Evolutionary conservation across 2,797 vertebrate genomes (phyloP).

Genomic region (Paratrypauchen microcephalus): DNA sequence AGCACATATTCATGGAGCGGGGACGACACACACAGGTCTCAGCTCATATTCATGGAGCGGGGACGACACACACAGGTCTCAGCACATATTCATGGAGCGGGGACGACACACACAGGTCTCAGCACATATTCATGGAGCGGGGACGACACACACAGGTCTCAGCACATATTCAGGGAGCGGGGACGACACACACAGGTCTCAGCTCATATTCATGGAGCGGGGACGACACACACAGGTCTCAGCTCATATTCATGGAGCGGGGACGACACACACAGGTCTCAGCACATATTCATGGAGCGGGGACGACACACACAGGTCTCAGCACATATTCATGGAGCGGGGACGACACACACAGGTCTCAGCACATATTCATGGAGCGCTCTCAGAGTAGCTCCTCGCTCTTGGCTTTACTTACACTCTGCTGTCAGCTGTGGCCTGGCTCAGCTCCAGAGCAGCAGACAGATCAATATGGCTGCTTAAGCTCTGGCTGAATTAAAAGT

Average conservation of each 20-base stretch:
- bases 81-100: not conserved
- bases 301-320: not conserved
- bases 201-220: not conserved
- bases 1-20: not conserved
- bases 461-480: constrained; percentile 67
- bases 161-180: not conserved
- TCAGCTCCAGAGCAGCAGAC: constrained; percentile 47
- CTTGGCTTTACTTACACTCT: not conserved
- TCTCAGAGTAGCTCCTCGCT: not conserved
- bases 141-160: not conserved
- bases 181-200: not conserved
- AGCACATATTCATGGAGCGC: not conserved
- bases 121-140: not conserved
- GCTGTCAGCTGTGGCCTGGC: constrained; percentile 53
- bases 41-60: not conserved
- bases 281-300: not conserved
- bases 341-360: not conserved
- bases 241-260: not conserved
- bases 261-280: not conserved
- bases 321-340: not conserved
- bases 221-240: not conserved
- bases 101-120: not conserved
- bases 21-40: not conserved
- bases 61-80: not conserved
- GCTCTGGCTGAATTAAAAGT: constrained; percentile 76